Percentiles rank a stretch among this genome's conserved stretches.
These are phyloP conservation scores for Lophotis ruficrista DNA, from an alignment of 2,113 vertebrate genomes.

Conservation along the genomic window DNA sequence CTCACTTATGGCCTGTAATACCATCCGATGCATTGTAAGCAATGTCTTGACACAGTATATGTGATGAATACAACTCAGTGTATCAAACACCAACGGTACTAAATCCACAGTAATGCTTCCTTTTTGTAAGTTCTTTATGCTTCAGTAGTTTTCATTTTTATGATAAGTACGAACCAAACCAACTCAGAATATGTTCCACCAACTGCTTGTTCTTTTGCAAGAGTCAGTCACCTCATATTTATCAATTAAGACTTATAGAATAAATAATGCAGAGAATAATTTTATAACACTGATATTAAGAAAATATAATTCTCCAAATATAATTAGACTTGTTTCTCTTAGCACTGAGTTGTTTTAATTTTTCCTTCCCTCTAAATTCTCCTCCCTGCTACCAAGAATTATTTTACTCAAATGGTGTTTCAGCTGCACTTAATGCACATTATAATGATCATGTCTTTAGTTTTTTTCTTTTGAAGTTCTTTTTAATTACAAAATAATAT, in stretches of 20 bases:
- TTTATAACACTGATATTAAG: slow-evolving; percentile 8
- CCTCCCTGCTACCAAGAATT: background rate
- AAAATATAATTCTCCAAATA: slow-evolving; percentile 41
- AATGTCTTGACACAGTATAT: slow-evolving; percentile 42
- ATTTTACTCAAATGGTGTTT: slow-evolving; percentile 71
- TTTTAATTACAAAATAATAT: slow-evolving; percentile 79
- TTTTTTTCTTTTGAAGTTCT: slow-evolving; percentile 70
- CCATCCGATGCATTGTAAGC: slow-evolving; percentile 37
- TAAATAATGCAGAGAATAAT: slow-evolving; percentile 10
- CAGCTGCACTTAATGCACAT: slow-evolving; percentile 43
- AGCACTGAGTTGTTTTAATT: slow-evolving; percentile 10
- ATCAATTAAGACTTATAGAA: slow-evolving; percentile 29
- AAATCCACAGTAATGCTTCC: slow-evolving; percentile 64
- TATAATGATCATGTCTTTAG: slow-evolving; percentile 69
- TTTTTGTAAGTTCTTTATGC: slow-evolving; percentile 64
- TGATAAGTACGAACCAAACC: slow-evolving; percentile 46
- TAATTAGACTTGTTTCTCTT: slow-evolving; percentile 58
- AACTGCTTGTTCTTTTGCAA: background rate
- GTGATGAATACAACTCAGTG: slow-evolving; percentile 52
- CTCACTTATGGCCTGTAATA: slow-evolving; percentile 43
- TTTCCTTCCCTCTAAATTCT: background rate
- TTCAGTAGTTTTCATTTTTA: slow-evolving; percentile 62
- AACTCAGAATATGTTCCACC: background rate
- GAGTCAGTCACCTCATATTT: slow-evolving; percentile 25
- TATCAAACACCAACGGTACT: slow-evolving; percentile 52